phyloP scores from a whole-genome alignment of 2,113 vertebrate species.

The Rhinopithecus roxellana region DNA sequence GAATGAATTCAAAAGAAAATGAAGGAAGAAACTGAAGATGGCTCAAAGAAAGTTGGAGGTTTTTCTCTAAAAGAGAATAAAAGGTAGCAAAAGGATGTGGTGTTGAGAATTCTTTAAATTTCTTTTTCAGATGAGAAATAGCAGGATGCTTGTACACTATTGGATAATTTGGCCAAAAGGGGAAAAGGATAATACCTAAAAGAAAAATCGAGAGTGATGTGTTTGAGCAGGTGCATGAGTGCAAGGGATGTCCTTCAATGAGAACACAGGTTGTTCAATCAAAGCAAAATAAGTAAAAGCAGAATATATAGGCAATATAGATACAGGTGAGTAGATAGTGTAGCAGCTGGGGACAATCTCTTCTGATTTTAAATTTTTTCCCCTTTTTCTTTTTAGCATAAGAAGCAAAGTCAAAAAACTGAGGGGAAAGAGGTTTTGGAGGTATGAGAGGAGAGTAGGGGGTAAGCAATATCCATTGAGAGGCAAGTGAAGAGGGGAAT shows the following conservation, averaged over 20 bases:
- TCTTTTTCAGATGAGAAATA: not conserved
- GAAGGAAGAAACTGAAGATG: not conserved
- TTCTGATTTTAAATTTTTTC: not conserved
- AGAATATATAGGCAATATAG: not conserved
- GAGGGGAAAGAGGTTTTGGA: not conserved
- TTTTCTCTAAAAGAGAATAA: not conserved
- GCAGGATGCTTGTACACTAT: not conserved
- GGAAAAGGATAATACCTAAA: not conserved
- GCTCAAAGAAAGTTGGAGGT: not conserved
- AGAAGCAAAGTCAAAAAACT: not conserved
- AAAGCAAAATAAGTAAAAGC: conserved; percentile 13
- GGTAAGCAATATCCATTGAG: not conserved
- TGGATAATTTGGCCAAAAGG: not conserved
- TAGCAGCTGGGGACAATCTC: not conserved
- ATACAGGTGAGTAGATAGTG: not conserved
- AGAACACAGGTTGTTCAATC: not conserved
- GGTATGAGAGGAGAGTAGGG: not conserved
- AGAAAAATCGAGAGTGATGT: not conserved
- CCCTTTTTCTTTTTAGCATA: not conserved
- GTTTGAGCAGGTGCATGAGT: not conserved
- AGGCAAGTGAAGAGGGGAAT: not conserved
- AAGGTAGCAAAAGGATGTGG: not conserved
- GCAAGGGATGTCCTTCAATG: not conserved
- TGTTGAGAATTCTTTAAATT: not conserved
- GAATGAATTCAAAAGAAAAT: not conserved